Evolutionary conservation across 53 echinoderm and acorn worm genomes (phyloP).

Genomic region (Apostichopus leukothele): DNA sequence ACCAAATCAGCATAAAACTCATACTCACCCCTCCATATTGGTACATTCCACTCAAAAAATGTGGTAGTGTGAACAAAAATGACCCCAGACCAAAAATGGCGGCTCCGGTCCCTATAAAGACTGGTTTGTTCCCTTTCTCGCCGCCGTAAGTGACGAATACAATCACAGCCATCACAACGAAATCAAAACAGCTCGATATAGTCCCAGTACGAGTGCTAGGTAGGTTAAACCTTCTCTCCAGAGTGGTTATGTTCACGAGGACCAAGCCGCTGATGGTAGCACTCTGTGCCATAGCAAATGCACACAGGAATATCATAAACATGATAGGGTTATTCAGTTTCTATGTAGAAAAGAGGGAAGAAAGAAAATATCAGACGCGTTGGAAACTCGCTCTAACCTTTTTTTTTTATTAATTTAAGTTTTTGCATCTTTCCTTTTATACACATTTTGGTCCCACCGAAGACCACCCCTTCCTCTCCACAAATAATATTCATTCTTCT

Average conservation of each 20-base stretch:
- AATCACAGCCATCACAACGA: constrained; percentile 35
- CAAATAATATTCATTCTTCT: too few relatives aligned
- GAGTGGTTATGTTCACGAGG: constrained; percentile 20
- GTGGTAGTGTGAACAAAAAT: constrained; percentile 64
- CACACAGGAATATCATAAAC: constrained; percentile 63
- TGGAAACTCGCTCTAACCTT: too few relatives aligned
- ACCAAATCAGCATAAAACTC: too few relatives aligned
- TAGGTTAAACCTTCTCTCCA: constrained; percentile 47
- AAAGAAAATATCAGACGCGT: not conserved
- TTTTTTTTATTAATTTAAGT: too few relatives aligned
- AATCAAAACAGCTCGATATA: constrained; percentile 47
- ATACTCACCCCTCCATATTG: constrained; percentile 55
- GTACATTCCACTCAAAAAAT: constrained; percentile 63
- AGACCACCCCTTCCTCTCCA: too few relatives aligned
- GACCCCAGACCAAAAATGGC: constrained; percentile 65
- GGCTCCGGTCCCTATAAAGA: constrained; percentile 68
- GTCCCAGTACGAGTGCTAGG: constrained; percentile 37
- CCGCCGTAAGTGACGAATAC: constrained; percentile 43
- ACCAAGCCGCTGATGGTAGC: constrained; percentile 45
- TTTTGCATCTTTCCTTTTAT: too few relatives aligned
- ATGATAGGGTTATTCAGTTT: constrained; percentile 60
- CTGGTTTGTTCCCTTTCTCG: constrained; percentile 53
- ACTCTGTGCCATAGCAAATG: constrained; percentile 66
- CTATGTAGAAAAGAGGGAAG: constrained; percentile 29
- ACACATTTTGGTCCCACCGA: too few relatives aligned